Conservation (phyloP, 2,797 vertebrate genomes). For the Betta splendens region DNA sequence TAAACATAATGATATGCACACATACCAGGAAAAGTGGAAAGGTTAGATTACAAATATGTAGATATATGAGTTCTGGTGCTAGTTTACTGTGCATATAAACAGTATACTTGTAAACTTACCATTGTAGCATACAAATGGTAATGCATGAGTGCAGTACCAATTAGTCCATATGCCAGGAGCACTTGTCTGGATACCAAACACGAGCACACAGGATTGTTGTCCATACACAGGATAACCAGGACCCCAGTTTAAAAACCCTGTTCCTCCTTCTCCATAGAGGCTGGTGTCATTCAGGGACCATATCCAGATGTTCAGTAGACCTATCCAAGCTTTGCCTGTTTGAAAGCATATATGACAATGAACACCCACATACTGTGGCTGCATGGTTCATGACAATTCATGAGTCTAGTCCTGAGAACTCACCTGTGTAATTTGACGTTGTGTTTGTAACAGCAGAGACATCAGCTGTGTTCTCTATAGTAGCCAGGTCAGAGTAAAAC, state of each 20-base stretch:
- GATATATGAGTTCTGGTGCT: no score
- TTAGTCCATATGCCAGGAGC: no score
- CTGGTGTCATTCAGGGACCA: slow-evolving; percentile 54
- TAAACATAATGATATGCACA: no score
- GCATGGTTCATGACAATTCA: neutral
- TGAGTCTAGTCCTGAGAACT: slow-evolving; percentile 5
- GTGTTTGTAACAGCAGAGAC: slow-evolving; percentile 1
- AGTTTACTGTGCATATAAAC: no score
- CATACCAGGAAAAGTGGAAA: no score
- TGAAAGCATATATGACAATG: no score
- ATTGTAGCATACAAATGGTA: slow-evolving; percentile 40
- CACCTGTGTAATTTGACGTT: slow-evolving; percentile 20
- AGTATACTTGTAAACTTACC: slow-evolving; percentile 48
- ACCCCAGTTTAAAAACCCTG: slow-evolving; percentile 42
- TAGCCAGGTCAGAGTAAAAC: slow-evolving; percentile 47
- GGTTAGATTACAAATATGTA: no score
- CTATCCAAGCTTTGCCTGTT: slow-evolving; percentile 56
- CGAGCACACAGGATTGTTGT: accelerated
- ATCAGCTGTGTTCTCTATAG: slow-evolving; percentile 28
- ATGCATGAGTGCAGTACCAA: no score
- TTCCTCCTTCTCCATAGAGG: slow-evolving; percentile 31
- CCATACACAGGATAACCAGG: accelerated
- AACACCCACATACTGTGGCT: no score
- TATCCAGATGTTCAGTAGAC: slow-evolving; percentile 52
- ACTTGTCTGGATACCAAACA: no score